Conservation (phyloP, 2,797 vertebrate genomes). For the Danio aesculapii region DNA sequence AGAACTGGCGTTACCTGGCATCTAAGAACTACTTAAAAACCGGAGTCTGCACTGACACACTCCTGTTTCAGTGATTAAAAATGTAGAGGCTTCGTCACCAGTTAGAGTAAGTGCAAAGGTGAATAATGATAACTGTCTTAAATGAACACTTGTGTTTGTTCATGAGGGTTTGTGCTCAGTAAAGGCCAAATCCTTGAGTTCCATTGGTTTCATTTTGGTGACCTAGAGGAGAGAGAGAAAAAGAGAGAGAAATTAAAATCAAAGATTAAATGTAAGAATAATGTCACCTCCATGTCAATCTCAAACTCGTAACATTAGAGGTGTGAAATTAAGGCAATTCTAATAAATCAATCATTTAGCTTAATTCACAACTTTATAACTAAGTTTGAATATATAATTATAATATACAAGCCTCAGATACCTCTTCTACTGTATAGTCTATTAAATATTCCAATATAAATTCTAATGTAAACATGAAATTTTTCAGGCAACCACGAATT, state of each 20-base stretch:
- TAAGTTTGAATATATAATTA: not conserved
- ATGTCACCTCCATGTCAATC: not conserved
- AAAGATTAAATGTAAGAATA: not conserved
- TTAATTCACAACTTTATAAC: not conserved
- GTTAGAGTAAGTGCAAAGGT: conserved; percentile 44
- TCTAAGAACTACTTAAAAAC: conserved; percentile 49
- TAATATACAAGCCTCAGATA: not conserved
- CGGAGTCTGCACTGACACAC: conserved; percentile 28
- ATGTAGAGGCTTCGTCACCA: conserved; percentile 47
- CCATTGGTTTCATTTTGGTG: conserved; percentile 7
- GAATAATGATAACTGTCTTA: conserved; percentile 44
- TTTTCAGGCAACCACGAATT: not conserved
- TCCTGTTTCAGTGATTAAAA: conserved; percentile 56
- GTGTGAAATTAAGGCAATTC: not conserved
- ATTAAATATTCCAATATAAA: too few relatives aligned
- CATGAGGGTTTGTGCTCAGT: not conserved
- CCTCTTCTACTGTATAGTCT: not conserved
- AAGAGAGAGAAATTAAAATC: not conserved
- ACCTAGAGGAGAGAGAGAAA: not conserved
- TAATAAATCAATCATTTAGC: not conserved
- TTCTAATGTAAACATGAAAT: not conserved
- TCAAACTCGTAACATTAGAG: not conserved
- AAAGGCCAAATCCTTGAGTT: not conserved
- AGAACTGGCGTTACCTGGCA: conserved; percentile 37
- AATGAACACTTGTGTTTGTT: conserved; percentile 6